These are phyloP conservation scores for Brienomyrus longianalis DNA, from an alignment of 2,113 vertebrate genomes.

Conservation along the genomic window DNA sequence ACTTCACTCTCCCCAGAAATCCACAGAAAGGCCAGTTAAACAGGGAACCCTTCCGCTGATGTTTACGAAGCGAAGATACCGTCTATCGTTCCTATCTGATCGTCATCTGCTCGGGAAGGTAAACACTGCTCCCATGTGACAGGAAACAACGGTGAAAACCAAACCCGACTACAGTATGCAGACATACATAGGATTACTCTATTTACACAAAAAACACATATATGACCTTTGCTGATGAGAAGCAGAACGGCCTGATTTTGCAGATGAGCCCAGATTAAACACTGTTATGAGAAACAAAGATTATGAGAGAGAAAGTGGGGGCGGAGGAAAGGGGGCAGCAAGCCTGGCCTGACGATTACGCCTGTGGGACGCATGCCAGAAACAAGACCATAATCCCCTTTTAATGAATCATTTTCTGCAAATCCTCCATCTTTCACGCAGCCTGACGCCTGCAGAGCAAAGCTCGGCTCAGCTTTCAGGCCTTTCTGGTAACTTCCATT, in stretches of 20 bases:
- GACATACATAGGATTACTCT: not conserved
- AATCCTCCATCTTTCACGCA: not conserved
- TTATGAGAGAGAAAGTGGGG: not conserved
- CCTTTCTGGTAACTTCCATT: not conserved
- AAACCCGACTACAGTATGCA: not conserved
- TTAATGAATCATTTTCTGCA: not conserved
- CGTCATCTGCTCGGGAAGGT: not conserved
- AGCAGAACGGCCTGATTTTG: not conserved
- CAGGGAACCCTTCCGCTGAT: not conserved
- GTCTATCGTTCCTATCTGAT: not conserved
- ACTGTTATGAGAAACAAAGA: not conserved
- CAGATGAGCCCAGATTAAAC: not conserved
- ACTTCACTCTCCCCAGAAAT: not conserved
- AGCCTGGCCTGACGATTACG: not conserved
- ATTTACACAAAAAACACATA: not conserved
- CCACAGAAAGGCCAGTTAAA: not conserved
- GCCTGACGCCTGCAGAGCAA: not conserved
- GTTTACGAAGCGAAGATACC: not conserved
- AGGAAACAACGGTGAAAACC: not conserved
- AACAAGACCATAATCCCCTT: not conserved
- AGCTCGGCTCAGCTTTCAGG: not conserved
- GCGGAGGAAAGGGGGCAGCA: not conserved
- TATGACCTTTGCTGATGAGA: not conserved
- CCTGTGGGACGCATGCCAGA: not conserved
- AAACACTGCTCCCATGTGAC: not conserved